Evolutionary conservation across 2,888 invertebrate genomes (phyloP).

Genomic region (Seira musarum): DNA sequence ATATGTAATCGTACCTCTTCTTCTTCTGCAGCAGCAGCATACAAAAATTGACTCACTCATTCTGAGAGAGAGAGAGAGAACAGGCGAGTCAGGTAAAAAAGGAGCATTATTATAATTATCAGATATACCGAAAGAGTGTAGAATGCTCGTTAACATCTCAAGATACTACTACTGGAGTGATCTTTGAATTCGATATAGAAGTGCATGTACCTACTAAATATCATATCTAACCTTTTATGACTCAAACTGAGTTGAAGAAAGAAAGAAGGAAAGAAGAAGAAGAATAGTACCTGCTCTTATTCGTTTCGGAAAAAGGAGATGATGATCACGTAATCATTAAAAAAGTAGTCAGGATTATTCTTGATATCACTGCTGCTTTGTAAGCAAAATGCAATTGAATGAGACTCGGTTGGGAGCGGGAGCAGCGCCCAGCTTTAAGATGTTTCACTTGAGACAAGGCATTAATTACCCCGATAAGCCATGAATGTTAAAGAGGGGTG

Average conservation of each 20-base stretch:
- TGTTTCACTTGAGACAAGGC: conserved; percentile 45
- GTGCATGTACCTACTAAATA: background rate
- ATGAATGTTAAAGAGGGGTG: conserved; percentile 59
- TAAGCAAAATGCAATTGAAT: conserved; percentile 17
- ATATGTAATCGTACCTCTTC: too few species aligned
- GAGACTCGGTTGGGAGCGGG: conserved; percentile 10
- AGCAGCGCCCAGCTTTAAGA: conserved; percentile 22
- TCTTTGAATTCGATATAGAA: conserved; percentile 24
- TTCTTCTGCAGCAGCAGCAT: background rate
- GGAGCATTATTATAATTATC: conserved; percentile 56
- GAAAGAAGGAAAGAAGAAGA: conserved; percentile 36
- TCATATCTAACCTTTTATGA: background rate
- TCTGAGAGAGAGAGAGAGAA: background rate
- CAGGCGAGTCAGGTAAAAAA: conserved; percentile 9
- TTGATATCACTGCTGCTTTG: conserved; percentile 14
- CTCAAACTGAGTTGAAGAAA: background rate
- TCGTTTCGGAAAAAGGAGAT: background rate
- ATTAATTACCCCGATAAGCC: conserved; percentile 57
- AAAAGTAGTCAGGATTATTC: conserved; percentile 26
- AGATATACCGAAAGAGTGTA: conserved; percentile 32
- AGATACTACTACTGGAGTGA: conserved; percentile 47
- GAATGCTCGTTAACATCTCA: conserved; percentile 54
- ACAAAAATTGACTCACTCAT: background rate
- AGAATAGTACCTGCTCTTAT: background rate
- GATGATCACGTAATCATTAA: conserved; percentile 56